Evolutionary conservation across 2,797 vertebrate genomes (phyloP).

Genomic region (Echiichthys vipera): DNA sequence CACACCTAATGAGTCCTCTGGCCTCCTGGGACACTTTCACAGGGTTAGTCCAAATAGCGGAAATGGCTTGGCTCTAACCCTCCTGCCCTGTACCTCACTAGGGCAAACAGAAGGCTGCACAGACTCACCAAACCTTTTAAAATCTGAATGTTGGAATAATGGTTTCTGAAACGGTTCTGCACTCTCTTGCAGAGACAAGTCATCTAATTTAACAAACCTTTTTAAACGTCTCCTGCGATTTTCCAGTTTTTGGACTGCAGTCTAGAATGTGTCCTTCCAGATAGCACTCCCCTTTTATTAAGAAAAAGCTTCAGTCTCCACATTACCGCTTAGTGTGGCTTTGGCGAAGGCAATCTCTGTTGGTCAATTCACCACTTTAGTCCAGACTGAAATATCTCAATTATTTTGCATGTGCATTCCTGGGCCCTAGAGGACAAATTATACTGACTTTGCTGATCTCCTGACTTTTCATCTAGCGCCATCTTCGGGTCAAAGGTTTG

Average conservation of each 20-base stretch:
- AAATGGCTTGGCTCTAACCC: conserved; percentile 70
- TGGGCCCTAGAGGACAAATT: too few species aligned
- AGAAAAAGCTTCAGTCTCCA: neutral
- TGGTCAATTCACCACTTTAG: neutral
- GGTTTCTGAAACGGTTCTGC: conserved; percentile 18
- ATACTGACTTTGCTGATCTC: neutral
- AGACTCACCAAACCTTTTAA: conserved; percentile 52
- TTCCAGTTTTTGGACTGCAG: conserved; percentile 4
- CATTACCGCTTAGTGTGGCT: neutral
- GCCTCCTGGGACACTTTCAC: conserved; percentile 63
- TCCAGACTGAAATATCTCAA: neutral
- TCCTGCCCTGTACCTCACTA: conserved; percentile 29
- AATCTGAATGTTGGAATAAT: conserved; percentile 18
- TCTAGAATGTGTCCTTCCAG: neutral
- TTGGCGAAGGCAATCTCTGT: neutral
- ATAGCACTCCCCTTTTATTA: neutral
- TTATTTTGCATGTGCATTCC: neutral
- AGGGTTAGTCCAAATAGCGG: conserved; percentile 68
- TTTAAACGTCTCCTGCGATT: conserved; percentile 3
- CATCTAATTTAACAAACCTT: conserved; percentile 3
- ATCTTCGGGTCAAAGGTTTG: neutral
- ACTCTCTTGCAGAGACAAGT: conserved; percentile 17
- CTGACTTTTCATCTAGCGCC: neutral
- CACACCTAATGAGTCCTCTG: conserved; percentile 70
- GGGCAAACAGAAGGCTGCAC: conserved; percentile 59